Conservation (phyloP, 2,888 invertebrate genomes). For the Oscheius onirici region DNA sequence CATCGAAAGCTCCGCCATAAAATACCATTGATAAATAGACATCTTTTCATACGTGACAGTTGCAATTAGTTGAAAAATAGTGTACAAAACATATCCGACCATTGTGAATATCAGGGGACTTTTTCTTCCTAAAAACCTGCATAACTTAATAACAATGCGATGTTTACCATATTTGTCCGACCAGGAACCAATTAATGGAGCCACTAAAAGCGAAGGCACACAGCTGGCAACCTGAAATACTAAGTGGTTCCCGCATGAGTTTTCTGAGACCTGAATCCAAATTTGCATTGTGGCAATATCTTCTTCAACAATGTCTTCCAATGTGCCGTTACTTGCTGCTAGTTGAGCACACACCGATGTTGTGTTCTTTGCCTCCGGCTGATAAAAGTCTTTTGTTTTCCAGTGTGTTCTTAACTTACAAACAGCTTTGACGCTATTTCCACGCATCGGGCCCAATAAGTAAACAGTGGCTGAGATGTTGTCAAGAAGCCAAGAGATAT, state of each 20-base stretch:
- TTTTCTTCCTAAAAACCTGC: constrained; percentile 45
- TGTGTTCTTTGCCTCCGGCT: constrained; percentile 41
- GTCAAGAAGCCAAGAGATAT: constrained; percentile 41
- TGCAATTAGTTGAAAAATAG: constrained; percentile 46
- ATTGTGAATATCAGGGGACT: constrained; percentile 56
- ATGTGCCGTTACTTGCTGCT: constrained; percentile 52
- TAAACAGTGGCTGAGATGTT: constrained; percentile 52
- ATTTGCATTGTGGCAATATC: constrained; percentile 64
- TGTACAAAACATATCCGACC: constrained; percentile 48
- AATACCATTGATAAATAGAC: constrained; percentile 59
- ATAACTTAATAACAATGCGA: background rate
- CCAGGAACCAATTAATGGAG: constrained; percentile 64
- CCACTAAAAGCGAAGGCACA: constrained; percentile 52
- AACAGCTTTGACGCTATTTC: constrained; percentile 39
- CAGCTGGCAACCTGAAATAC: constrained; percentile 49
- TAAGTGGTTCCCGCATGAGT: constrained; percentile 1
- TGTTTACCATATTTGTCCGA: constrained; percentile 53
- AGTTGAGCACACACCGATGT: constrained; percentile 56
- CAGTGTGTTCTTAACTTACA: background rate
- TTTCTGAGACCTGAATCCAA: constrained; percentile 56
- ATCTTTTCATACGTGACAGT: constrained; percentile 56
- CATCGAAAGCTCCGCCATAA: constrained; percentile 48
- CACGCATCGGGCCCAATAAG: constrained; percentile 61
- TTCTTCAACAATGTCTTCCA: constrained; percentile 61
- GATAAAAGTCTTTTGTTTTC: background rate